Base-by-base conservation (phyloP, 2,797 vertebrate species). In the Allobates femoralis region DNA sequence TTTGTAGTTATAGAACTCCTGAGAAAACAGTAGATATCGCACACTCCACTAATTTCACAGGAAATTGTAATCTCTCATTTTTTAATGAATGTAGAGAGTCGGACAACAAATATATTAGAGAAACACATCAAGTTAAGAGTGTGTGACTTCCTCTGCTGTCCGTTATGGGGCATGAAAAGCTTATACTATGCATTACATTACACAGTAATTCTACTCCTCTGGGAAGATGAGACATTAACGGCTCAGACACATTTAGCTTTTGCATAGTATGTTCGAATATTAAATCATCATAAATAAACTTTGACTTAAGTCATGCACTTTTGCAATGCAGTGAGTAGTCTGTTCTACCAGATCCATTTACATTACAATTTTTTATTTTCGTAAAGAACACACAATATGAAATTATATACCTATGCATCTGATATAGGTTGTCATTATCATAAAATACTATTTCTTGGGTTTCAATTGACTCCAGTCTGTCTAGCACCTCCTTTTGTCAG, bases 131-230 rank as follows among this genome's bases (percentile, higher is more conserved):
- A 23, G 18, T 23, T 34, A 19, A 67, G 32, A 12, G 32, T 37
- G 18, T 67, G 67, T 23, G 67, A 37, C 34, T 71, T 71, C 67
- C 34, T 71, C 37, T n/a, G 19, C 67, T 71, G 37, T 71, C 37
- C 5, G 67, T 7, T 41, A n/a, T 71, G 34, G 34, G 67, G 11
- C 30, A 37, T 23, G 7, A 69, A 7, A 37, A 30, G 66, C 18
- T 7, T 37, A 77, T 55, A 78, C 83, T 85, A 69, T 83, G 62
- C 64, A 83, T 46, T 26, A 73, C 79, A 85, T 37, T 83, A 26
- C 18, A 81, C 56, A 30, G 87, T 85, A 85, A 87, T 32, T 3
- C 78, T 84, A 85, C 79, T 34, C 67, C 60, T 37, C 73, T 66
- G 69, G 50, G 83, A 85, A 76, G 58, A 67, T 53, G 32, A 32